Conservation (phyloP, 2,113 vertebrate genomes). For the Buteo buteo region DNA sequence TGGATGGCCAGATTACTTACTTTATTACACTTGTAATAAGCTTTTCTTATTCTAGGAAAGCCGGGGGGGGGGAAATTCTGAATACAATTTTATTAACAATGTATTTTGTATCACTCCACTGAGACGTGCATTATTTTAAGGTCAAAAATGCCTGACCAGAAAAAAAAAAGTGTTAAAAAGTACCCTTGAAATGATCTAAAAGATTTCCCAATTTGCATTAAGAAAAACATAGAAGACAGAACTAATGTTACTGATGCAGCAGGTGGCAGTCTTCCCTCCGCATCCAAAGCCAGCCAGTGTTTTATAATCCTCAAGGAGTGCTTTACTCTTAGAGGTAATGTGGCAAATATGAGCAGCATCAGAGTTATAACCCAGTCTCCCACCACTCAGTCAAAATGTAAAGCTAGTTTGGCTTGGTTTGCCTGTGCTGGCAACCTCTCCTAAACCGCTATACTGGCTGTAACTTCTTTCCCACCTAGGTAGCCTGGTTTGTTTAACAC, state of each 20-base stretch:
- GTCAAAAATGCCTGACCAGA: background rate
- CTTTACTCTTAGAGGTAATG: background rate
- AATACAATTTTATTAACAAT: rapidly evolving
- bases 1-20: background rate
- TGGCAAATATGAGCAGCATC: background rate
- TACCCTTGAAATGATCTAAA: background rate
- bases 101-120: background rate
- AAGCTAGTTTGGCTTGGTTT: background rate
- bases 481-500: background rate
- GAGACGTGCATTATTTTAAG: background rate
- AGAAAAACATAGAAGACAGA: background rate
- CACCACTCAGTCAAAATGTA: background rate
- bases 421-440: background rate
- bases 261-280: conserved; percentile 41
- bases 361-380: background rate
- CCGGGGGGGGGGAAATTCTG: background rate
- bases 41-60: background rate
- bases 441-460: background rate
- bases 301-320: background rate
- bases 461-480: background rate
- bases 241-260: background rate
- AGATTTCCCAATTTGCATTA: background rate
- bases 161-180: background rate
- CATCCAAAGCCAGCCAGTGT: background rate
- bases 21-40: background rate